Base-by-base conservation (phyloP, 2,113 vertebrate genomes). In the Noturus placidus region DNA sequence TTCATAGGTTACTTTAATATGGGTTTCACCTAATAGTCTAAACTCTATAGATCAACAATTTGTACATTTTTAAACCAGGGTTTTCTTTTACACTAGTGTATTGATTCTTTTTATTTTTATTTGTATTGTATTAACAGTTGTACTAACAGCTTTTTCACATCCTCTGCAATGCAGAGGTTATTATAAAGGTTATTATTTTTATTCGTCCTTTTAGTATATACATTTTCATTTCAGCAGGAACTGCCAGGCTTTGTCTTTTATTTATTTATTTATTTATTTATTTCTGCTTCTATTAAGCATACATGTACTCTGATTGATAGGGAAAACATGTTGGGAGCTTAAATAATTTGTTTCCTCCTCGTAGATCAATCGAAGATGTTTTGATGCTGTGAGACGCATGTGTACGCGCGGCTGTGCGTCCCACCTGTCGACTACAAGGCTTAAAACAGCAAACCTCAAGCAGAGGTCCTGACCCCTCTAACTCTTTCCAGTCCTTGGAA, bases 301-400 rank as follows among this genome's bases (percentile, higher is more conserved):
- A 72, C 42, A 70, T 56, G 19, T 8, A 20, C 22, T 35, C 42
- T 72, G 82, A 89, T 87, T 78, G 30, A 82, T 89, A 82, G n/a
- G 72, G 59, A 87, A 86, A 89, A 83, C 88, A 89, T 83, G 82
- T 86, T 42, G 52, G 69, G 57, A 59, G 82, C 67, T 78, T 82
- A 88, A 88, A 89, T 82, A 25, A 77, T 89, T 88, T 82, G 87
- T 88, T 88, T 87, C 85, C 85, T 87, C 76, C 54, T 77, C 27
- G 19, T 72, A 85, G 83, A 87, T 82, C 87, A 84, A 54, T 84
- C 82, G 74, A 77, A 85, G 80, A 79, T 70, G 69, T 83, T 82
- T 46, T 86, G 38, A 50, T 46, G 20, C 74, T 67, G 46, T 33
- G 11, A 11, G 46, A 46, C 85, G 83, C 78, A 35, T 35, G 88